Percentiles rank a stretch among this genome's conserved stretches.
These are phyloP conservation scores for Prosapia bicincta DNA, from an alignment of 2,888 invertebrate genomes.

Conservation along the genomic window DNA sequence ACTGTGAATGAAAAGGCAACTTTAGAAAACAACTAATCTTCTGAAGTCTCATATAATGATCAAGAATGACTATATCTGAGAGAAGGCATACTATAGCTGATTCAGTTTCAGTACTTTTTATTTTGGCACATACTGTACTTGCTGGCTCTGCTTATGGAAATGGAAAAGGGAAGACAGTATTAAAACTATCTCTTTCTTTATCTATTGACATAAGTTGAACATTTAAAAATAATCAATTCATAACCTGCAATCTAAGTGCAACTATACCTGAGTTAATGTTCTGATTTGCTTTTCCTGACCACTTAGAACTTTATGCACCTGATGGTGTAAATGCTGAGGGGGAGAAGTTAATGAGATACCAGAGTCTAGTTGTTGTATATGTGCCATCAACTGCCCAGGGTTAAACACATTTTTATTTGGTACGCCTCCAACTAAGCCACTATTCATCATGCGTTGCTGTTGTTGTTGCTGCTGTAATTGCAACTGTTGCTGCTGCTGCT, in stretches of 20 bases:
- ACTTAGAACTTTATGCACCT: constrained; percentile 26
- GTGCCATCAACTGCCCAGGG: constrained; percentile 52
- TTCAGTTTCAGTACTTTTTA: too few relatives aligned
- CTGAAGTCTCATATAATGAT: too few relatives aligned
- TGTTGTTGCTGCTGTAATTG: constrained; percentile 9
- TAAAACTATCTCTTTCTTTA: neutral
- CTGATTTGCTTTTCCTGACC: constrained; percentile 24
- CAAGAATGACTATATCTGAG: too few relatives aligned
- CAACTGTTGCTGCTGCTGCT: constrained; percentile 34
- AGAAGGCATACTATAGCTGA: too few relatives aligned
- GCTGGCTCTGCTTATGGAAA: too few relatives aligned
- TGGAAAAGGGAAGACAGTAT: neutral
- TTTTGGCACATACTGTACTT: too few relatives aligned
- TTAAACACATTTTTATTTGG: constrained; percentile 38
- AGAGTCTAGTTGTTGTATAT: constrained; percentile 57
- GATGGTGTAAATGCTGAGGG: constrained; percentile 44
- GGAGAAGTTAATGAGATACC: constrained; percentile 53
- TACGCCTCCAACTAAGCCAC: constrained; percentile 13
- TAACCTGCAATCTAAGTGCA: neutral
- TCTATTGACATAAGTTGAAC: neutral
- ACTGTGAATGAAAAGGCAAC: too few relatives aligned
- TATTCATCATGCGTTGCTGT: constrained; percentile 22
- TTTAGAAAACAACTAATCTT: too few relatives aligned
- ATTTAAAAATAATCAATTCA: neutral
- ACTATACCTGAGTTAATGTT: constrained; percentile 29